Base-by-base conservation (phyloP, 2,888 invertebrate genomes). In the Nesidiocoris tenuis region DNA sequence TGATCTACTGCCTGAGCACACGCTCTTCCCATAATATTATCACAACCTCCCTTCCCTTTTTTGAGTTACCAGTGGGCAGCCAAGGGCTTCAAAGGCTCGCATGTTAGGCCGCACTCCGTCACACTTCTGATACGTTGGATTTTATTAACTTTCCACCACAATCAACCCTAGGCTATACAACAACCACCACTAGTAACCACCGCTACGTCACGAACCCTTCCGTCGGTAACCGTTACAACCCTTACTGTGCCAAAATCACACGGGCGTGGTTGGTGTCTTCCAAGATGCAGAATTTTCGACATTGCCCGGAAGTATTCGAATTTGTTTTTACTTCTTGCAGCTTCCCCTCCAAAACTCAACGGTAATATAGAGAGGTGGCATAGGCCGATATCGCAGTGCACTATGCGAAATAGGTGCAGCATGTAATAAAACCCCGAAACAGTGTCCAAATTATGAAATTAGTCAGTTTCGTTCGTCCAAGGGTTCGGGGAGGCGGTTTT, bases 41-140 rank as follows among this genome's bases (percentile, higher is more conserved):
- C 39, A 39, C 39, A 39, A 39, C 39, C 39, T 39, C 39, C 39
- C 39, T 12, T 39, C 39, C 39, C 12, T 39, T 39, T 39, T 12
- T 39, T 7, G 39, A 39, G 12, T 7, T 3, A 39, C 39, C 39
- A 39, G 5, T 39, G 39, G 39, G 12, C 5, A 39, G 39, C 39
- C 39, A 39, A 39, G 39, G 12, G 39, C 39, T 39, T 39, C 39
- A 39, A 39, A 39, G 5, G 39, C 12, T 61, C 61, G 61, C 61
- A 61, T 61, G 61, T 17, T 17, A 9, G 18, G 61, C 61, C 7
- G 61, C 61, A 61, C 61, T 61, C 61, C 18, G 61, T 61, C 61
- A 9, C 21, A 18, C 39, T 39, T 39, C 39, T 39, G 39, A 39
- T 39, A 39, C 39, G 39, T 39, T 39, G 59, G n/a, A 19, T 61